Base-by-base conservation (phyloP, 1,140 invertebrate species). In the Drosophila cardini region DNA sequence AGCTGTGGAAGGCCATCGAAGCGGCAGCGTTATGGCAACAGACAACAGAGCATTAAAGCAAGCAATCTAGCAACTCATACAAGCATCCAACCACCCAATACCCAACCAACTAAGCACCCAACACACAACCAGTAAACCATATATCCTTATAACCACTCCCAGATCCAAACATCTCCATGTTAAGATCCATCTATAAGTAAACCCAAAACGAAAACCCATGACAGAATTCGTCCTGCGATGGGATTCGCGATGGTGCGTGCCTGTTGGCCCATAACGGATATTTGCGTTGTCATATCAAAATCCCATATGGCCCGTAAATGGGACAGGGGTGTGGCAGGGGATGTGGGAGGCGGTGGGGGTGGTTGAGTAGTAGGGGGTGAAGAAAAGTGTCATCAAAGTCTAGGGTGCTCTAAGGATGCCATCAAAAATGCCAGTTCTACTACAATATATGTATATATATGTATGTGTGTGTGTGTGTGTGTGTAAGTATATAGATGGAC, bases 261-360 rank as follows among this genome's bases (percentile, higher is more conserved):
- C 76, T 76, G 72, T 72, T 64, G 83, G 67, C 64, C 83, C 84
- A 89, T 75, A 89, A 89, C 84, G 84, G 84, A 89, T 89, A 89
- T 89, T 91, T 91, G 86, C 83, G 82, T 87, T 91, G 90, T 90
- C 90, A 91, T 90, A 91, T 90, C 90, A 91, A 86, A 90, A 86
- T 91, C 90, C 85, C 90, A 91, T 90, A 91, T 91, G 90, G 76
- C 82, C 77, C 85, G 80, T 91, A 81, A 91, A 91, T 72, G 71
- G 26, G 21, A 34, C 32, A 15, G 46, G 38, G 10, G 3, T 6
- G 11, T 10, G 32, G 30, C 5, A 4, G 21, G 43, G 15, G 38
- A 42, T 13, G 30, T 2, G 4, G 4, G 5, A 11, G 13, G 3
- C 2, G 36, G 8, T 11, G 42, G 3, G 34, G 1, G 30, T n/a